Evolutionary conservation across 2,113 vertebrate species (phyloP).

Genomic region (Boulengeromyrus knoepffleri): DNA sequence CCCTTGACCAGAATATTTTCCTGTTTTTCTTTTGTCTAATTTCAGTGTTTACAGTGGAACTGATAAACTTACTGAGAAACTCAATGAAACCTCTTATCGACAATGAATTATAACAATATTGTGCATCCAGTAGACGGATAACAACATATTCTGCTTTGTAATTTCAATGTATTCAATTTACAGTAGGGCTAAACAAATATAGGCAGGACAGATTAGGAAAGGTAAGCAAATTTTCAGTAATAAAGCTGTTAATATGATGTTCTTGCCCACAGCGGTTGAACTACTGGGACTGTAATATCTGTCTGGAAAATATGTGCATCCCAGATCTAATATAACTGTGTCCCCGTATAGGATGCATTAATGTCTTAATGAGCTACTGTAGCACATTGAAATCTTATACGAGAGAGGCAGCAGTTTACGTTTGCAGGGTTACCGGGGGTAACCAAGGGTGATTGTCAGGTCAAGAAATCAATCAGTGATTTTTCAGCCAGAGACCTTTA

Average conservation of each 20-base stretch:
- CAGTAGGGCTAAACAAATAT: slow-evolving; percentile 4
- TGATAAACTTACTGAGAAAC: background rate
- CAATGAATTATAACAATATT: background rate
- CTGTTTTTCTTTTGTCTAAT: background rate
- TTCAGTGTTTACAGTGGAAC: background rate
- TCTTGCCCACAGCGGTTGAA: slow-evolving; percentile 10
- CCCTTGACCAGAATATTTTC: background rate
- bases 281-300: slow-evolving; percentile 21
- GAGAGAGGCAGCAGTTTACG: background rate
- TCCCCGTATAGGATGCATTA: slow-evolving; percentile 23
- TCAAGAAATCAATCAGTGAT: background rate
- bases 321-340: slow-evolving; percentile 27
- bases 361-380: slow-evolving; percentile 23
- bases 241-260: slow-evolving; percentile 23
- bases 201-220: slow-evolving; percentile 8
- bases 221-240: slow-evolving; percentile 25
- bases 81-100: background rate
- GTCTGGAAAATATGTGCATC: slow-evolving; percentile 17
- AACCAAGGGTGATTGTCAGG: slow-evolving; percentile 10
- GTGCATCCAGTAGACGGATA: background rate
- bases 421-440: slow-evolving; percentile 8
- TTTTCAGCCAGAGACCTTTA: background rate
- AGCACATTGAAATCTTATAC: slow-evolving; percentile 1
- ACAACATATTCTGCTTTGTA: background rate
- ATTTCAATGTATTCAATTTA: background rate